These are phyloP conservation scores for Microplitis mediator DNA, from an alignment of 1,140 invertebrate species.

Conservation along the genomic window DNA sequence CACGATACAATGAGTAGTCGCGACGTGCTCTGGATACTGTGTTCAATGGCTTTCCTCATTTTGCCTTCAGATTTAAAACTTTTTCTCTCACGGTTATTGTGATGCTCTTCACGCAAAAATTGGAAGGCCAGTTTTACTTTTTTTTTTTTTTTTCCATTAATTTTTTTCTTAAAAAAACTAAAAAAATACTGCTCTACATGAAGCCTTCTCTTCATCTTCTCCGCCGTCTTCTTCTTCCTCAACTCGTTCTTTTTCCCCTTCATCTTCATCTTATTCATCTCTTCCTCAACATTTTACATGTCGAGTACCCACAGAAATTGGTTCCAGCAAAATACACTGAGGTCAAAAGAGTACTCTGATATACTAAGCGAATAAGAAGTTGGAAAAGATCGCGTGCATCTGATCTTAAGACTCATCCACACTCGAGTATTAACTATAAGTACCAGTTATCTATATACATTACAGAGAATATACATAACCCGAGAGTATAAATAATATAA, in stretches of 20 bases:
- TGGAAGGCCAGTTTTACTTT: not conserved
- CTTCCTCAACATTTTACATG: too few species aligned
- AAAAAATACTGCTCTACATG: too few species aligned
- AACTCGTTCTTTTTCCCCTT: not conserved
- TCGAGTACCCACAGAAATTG: slow-evolving; percentile 42
- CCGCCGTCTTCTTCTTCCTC: not conserved
- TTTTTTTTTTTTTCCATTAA: not conserved
- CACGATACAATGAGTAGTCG: slow-evolving; percentile 51
- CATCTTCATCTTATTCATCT: too few species aligned
- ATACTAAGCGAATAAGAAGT: slow-evolving; percentile 11
- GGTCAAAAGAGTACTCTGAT: slow-evolving; percentile 42
- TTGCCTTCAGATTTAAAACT: not conserved
- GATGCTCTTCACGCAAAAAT: slow-evolving; percentile 8
- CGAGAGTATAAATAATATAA: not conserved
- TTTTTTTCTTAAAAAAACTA: not conserved
- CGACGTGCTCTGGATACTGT: slow-evolving; percentile 54
- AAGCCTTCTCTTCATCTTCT: too few species aligned
- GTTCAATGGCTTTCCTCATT: slow-evolving; percentile 1
- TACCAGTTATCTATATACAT: slow-evolving; percentile 47
- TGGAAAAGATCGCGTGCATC: slow-evolving; percentile 45
- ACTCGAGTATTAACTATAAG: slow-evolving; percentile 51
- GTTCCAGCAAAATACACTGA: slow-evolving; percentile 44
- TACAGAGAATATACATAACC: not conserved
- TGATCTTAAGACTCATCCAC: slow-evolving; percentile 45
- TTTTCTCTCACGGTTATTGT: slow-evolving; percentile 9